These are phyloP conservation scores for Diarsia rubi DNA, from an alignment of 2,888 invertebrate species.

Conservation along the genomic window DNA sequence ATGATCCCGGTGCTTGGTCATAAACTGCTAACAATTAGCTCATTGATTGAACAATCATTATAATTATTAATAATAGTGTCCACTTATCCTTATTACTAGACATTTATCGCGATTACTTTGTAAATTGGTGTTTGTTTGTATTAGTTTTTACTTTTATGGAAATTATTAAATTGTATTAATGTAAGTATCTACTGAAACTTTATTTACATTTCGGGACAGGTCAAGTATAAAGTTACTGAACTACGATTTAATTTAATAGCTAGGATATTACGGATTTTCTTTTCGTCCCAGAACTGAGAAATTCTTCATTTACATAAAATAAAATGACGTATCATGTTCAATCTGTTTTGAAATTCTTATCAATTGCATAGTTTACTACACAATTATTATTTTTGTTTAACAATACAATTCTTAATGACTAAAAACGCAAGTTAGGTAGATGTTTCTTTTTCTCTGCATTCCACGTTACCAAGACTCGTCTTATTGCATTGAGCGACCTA, in stretches of 20 bases:
- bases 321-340: not conserved
- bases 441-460: not conserved
- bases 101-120: not conserved
- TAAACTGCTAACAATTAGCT: not conserved
- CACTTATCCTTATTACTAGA: not conserved
- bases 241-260: not conserved
- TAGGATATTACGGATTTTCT: not conserved
- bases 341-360: no score
- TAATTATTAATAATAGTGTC: conserved; percentile 1
- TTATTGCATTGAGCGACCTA: not conserved
- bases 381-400: not conserved
- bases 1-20: not conserved
- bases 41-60: not conserved
- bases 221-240: not conserved
- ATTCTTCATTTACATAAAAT: not conserved
- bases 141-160: not conserved
- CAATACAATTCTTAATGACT: not conserved
- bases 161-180: not conserved
- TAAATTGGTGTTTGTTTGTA: not conserved
- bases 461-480: not conserved
- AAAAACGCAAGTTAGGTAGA: not conserved
- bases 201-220: not conserved
- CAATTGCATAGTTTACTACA: not conserved
- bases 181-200: no score
- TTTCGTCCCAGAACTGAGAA: not conserved